Evolutionary conservation across 2,113 vertebrate species (phyloP).

Genomic region (Actenoides lindsayi): DNA sequence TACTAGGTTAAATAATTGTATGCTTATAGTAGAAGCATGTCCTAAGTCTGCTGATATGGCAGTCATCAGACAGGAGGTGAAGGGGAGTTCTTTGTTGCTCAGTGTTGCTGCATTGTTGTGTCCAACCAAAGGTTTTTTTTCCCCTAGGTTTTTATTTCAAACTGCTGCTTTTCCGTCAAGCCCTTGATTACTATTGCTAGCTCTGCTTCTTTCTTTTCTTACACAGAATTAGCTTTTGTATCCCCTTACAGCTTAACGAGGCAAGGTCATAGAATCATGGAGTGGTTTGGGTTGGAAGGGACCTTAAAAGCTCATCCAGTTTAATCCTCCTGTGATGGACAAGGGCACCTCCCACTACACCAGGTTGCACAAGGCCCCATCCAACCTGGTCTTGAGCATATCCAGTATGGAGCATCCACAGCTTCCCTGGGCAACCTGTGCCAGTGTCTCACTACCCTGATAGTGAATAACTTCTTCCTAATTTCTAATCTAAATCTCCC

Average conservation of each 20-base stretch:
- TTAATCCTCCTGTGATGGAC: too few relatives aligned
- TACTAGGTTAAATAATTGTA: neutral
- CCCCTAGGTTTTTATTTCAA: neutral
- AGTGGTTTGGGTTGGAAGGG: too few relatives aligned
- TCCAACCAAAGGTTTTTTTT: fast-evolving
- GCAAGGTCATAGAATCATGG: neutral
- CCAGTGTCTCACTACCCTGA: too few relatives aligned
- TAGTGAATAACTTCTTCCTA: too few relatives aligned
- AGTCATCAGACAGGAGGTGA: neutral
- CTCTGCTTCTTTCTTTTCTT: neutral
- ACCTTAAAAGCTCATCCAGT: too few relatives aligned
- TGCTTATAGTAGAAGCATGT: neutral
- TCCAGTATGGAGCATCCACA: too few relatives aligned
- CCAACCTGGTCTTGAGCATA: too few relatives aligned
- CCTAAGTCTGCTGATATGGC: neutral
- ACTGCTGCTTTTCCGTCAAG: neutral
- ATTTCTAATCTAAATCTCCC: too few relatives aligned
- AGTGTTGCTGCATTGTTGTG: neutral
- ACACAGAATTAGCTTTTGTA: neutral
- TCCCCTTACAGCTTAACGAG: neutral
- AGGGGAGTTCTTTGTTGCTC: neutral
- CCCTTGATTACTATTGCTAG: neutral
- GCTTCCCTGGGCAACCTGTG: too few relatives aligned
- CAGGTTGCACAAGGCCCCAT: too few relatives aligned
- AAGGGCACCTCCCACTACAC: too few relatives aligned